Percentiles rank a stretch among this genome's conserved stretches.
Evolutionary conservation across 2,888 invertebrate genomes (phyloP).

Genomic region (Tipula vernalis): DNA sequence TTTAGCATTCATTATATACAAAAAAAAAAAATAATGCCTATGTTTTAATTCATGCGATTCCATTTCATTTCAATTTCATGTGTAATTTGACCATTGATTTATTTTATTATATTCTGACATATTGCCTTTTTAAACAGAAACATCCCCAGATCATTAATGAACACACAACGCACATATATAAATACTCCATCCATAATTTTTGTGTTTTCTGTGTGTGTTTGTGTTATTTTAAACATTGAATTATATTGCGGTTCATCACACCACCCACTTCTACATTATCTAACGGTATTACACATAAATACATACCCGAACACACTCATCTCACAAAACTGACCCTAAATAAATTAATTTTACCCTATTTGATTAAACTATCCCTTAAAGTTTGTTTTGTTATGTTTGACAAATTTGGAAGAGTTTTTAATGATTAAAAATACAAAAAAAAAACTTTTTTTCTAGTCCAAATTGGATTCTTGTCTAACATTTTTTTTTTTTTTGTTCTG

Average conservation of each 20-base stretch:
- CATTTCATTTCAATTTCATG: conserved; percentile 4
- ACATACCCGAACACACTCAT: not conserved
- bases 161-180: not conserved
- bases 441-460: not conserved
- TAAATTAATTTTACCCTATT: conserved; percentile 4
- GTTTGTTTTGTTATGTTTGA: conserved; percentile 4
- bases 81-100: conserved; percentile 4
- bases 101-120: conserved; percentile 4
- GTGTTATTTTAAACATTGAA: not conserved
- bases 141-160: conserved; percentile 4
- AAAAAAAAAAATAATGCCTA: not conserved
- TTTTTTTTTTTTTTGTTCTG: not conserved
- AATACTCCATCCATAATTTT: not conserved
- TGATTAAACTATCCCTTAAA: not conserved
- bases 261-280: not conserved
- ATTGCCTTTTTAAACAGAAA: conserved; percentile 4
- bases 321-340: not conserved
- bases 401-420: not conserved
- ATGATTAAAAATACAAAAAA: conserved; percentile 4
- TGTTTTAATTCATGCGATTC: conserved; percentile 4
- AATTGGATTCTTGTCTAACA: not conserved
- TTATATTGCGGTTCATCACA: conserved; percentile 4
- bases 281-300: not conserved
- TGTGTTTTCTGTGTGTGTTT: not conserved
- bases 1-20: not conserved